Evolutionary conservation across 2,797 vertebrate species (phyloP).

Genomic region (Schizothorax lantsangensis): DNA sequence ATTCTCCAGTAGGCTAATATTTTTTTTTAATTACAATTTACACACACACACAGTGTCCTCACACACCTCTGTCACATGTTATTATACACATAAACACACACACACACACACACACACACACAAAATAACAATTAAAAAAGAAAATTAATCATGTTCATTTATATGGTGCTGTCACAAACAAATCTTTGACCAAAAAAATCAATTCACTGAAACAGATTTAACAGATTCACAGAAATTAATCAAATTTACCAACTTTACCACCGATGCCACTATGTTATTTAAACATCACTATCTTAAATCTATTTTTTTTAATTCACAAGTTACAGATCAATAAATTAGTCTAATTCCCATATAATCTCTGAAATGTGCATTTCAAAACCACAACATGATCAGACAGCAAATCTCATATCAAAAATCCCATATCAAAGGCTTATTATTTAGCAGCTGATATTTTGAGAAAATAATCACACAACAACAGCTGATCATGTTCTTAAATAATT

Average conservation of each 20-base stretch:
- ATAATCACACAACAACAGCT: not conserved
- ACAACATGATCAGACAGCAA: not conserved
- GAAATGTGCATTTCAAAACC: not conserved
- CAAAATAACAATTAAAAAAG: too few relatives aligned
- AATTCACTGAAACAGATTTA: not conserved
- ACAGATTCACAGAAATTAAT: not conserved
- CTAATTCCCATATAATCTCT: not conserved
- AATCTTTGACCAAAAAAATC: too few relatives aligned
- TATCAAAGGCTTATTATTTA: not conserved
- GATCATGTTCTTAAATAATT: conserved; percentile 22
- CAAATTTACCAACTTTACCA: not conserved
- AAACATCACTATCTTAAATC: not conserved
- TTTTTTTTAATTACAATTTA: too few relatives aligned
- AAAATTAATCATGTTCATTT: not conserved
- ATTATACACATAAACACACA: too few relatives aligned
- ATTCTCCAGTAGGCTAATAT: too few relatives aligned
- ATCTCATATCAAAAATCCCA: not conserved
- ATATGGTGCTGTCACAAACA: too few relatives aligned
- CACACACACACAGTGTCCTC: not conserved
- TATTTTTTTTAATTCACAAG: too few relatives aligned
- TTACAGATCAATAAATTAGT: too few relatives aligned
- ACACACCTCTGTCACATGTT: too few relatives aligned
- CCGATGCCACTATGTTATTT: not conserved
- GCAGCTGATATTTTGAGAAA: not conserved
- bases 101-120: not conserved